Evolutionary conservation across 2,113 vertebrate genomes (phyloP).

Genomic region (Megalops atlanticus): DNA sequence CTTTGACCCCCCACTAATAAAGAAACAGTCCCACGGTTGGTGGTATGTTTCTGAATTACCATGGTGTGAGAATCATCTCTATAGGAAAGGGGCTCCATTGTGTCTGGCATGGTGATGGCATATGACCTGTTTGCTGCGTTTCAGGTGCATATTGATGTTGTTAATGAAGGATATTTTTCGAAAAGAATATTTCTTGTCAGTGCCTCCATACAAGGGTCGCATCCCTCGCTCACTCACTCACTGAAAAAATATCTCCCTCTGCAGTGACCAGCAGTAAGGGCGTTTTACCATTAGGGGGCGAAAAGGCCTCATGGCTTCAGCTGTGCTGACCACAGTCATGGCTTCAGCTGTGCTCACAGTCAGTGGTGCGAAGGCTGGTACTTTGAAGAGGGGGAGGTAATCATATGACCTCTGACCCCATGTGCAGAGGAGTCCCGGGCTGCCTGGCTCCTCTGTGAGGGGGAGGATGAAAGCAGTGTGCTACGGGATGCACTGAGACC

Average conservation of each 20-base stretch:
- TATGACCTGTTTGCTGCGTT: too few species aligned
- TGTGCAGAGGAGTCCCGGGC: not conserved
- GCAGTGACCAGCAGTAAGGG: too few species aligned
- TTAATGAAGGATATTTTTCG: too few species aligned
- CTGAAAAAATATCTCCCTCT: too few species aligned
- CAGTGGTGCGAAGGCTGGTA: not conserved
- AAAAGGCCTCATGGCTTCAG: constrained; percentile 7
- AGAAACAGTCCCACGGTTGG: not conserved
- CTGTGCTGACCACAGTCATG: not conserved
- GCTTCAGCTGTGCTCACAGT: not conserved
- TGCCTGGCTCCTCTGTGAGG: not conserved
- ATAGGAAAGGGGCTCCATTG: not conserved
- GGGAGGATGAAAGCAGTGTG: not conserved
- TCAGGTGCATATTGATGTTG: too few species aligned
- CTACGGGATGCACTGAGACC: not conserved
- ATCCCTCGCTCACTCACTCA: too few species aligned
- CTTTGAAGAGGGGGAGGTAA: not conserved
- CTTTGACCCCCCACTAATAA: constrained; percentile 22
- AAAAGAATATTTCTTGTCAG: too few species aligned
- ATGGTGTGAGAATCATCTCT: not conserved
- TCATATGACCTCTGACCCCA: not conserved
- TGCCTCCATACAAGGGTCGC: too few species aligned
- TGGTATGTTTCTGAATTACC: not conserved
- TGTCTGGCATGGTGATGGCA: too few species aligned
- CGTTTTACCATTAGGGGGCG: too few species aligned